Base-by-base conservation (phyloP, 2,888 invertebrate species). In the Morpho achilles region DNA sequence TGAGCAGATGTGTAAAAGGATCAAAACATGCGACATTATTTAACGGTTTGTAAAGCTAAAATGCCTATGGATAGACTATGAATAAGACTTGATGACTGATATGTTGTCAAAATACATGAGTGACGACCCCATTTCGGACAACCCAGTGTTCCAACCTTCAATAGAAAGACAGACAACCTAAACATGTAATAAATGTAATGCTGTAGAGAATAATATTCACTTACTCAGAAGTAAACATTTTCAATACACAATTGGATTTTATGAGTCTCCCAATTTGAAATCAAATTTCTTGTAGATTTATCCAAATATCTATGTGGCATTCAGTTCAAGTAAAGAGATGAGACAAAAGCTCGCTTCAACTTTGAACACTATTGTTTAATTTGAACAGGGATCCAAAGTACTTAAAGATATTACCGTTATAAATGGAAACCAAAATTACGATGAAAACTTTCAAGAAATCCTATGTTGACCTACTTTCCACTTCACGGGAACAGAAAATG, bases 351-450 rank as follows among this genome's bases (percentile, higher is more conserved):
- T 7, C 42, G 39, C 53, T 46, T 52, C 54, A 59, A 60, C 51
- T 61, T 61, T 58, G 61, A 59, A 61, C 60, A 60, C 63, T 61
- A 63, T 63, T 63, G 63, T 63, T 56, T 22, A 54, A 63, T 61
- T 58, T 56, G 51, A 54, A 59, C 54, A 60, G 41, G 32, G 59
- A 23, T 53, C 57, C 56, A 43, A 53, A 63, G 58, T 61, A 59
- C 60, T 63, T 56, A 60, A 58, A 59, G 63, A 58, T 61, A 60
- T 62, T 62, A 62, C 50, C 52, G 32, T 61, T 57, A 58, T 63
- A 61, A 63, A 56, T 54, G 63, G 47, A 57, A 52, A 53, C 59
- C 56, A 59, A 59, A 58, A 61, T 59, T 55, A 60, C 46, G 22
- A 50, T 53, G 56, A 56, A 60, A 59, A 53, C 60, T 56, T 54